Evolutionary conservation across 2,888 invertebrate genomes (phyloP).

Genomic region (Lasioglossum zephyrum): DNA sequence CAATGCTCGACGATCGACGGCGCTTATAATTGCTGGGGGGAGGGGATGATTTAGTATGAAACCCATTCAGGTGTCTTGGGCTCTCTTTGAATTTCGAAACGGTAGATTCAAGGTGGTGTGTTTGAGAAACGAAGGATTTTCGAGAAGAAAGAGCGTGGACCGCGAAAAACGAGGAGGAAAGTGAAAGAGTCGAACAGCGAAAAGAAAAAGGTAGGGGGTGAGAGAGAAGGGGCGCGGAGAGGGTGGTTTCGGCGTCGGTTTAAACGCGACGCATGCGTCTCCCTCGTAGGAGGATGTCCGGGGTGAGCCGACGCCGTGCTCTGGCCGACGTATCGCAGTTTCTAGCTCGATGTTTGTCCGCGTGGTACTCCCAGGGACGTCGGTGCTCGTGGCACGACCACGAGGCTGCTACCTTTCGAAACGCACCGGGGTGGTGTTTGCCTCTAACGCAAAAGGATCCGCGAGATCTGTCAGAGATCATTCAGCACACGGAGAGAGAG

Average conservation of each 20-base stretch:
- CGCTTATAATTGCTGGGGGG: neutral
- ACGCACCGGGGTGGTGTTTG: constrained; percentile 4
- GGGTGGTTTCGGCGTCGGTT: constrained; percentile 76
- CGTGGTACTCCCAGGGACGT: constrained; percentile 75
- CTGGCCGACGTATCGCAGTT: constrained; percentile 82
- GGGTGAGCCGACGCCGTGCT: constrained; percentile 76
- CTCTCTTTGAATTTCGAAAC: neutral
- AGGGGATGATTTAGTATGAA: neutral
- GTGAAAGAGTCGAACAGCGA: neutral
- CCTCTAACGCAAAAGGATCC: neutral
- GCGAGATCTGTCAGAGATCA: neutral
- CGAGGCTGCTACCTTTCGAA: constrained; percentile 55
- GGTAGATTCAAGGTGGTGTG: neutral
- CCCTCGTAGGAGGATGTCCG: constrained; percentile 74
- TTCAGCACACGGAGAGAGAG: neutral
- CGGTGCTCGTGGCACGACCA: constrained; percentile 59
- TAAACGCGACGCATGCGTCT: constrained; percentile 81
- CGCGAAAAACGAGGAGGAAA: neutral
- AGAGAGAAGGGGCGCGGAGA: constrained; percentile 31
- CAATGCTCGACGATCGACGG: neutral
- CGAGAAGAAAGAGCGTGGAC: neutral
- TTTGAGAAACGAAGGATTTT: neutral
- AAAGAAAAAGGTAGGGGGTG: neutral
- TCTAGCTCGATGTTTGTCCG: constrained; percentile 83
- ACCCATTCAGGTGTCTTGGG: neutral